Evolutionary conservation across 92 coral and sea anemone genomes (phyloP).

Genomic region (Actinernus sp.): DNA sequence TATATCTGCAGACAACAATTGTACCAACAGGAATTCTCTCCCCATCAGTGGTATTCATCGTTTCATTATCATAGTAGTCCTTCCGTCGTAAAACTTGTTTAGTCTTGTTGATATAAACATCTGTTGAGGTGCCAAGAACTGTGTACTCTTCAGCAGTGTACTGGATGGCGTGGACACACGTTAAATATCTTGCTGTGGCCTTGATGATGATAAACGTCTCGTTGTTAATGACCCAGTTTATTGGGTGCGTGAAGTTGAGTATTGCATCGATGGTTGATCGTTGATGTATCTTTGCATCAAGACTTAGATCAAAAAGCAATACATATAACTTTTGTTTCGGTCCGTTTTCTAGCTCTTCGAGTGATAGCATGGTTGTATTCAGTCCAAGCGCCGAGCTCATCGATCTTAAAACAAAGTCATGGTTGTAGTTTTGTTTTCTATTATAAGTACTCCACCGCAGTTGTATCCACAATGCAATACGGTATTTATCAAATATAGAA

Average conservation of each 20-base stretch:
- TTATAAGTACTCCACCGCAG: no score
- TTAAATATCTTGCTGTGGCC: conserved; percentile 11
- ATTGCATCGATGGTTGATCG: neutral
- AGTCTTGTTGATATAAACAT: conserved; percentile 19
- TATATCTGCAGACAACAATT: conserved; percentile 47
- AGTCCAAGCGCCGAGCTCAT: no score
- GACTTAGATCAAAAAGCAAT: no score
- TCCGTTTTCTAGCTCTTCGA: no score
- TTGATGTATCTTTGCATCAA: no score
- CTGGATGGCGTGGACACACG: conserved; percentile 2
- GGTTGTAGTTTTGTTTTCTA: no score
- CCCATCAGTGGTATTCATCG: neutral
- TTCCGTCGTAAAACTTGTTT: conserved; percentile 8
- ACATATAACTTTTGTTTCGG: no score
- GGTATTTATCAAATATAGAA: neutral
- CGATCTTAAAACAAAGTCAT: no score
- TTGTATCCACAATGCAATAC: conserved; percentile 23
- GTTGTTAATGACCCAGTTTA: conserved; percentile 4
- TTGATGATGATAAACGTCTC: conserved; percentile 26
- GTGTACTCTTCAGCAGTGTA: conserved; percentile 16
- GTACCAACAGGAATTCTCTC: conserved; percentile 26
- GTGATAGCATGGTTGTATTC: no score
- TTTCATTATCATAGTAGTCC: conserved; percentile 14
- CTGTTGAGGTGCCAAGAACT: neutral
- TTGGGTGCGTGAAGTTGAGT: conserved; percentile 10